phyloP scores from a whole-genome alignment of 2,888 invertebrate genomes.

The Drosophila parthenogenetica region DNA sequence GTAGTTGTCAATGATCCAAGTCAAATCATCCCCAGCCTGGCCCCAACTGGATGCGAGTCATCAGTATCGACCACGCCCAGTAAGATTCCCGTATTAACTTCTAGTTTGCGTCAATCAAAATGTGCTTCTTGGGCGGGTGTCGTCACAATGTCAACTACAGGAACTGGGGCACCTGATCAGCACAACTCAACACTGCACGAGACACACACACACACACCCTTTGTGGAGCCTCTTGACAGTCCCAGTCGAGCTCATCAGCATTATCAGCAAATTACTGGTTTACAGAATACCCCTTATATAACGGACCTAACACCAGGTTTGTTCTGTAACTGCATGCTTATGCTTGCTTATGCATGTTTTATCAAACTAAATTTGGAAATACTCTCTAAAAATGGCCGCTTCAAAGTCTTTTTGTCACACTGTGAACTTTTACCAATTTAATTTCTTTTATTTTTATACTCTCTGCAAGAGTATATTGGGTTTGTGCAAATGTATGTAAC shows the following conservation, averaged over 20 bases:
- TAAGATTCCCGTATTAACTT: slow-evolving; percentile 88
- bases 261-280: slow-evolving; percentile 72
- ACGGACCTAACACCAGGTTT: slow-evolving; percentile 87
- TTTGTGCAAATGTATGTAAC: no score
- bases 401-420: neutral
- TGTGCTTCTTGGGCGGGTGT: slow-evolving; percentile 90
- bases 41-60: slow-evolving; percentile 32
- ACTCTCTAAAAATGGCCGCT: neutral
- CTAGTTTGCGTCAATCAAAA: slow-evolving; percentile 88
- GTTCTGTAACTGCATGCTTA: slow-evolving; percentile 31
- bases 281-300: slow-evolving; percentile 82
- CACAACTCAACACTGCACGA: slow-evolving; percentile 27
- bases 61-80: slow-evolving; percentile 83
- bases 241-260: slow-evolving; percentile 59
- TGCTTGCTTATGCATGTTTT: neutral
- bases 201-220: slow-evolving; percentile 2
- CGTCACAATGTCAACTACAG: slow-evolving; percentile 70
- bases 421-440: neutral
- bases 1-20: neutral
- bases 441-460: no score
- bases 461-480: no score
- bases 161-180: slow-evolving; percentile 12
- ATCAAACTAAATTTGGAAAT: neutral
- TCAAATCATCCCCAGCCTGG: neutral
- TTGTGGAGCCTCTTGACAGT: slow-evolving; percentile 25